Evolutionary conservation across 2,888 invertebrate genomes (phyloP), one percentile per base, ranked within the genome.

Genomic region (Meiosimyza decipiens): DNA sequence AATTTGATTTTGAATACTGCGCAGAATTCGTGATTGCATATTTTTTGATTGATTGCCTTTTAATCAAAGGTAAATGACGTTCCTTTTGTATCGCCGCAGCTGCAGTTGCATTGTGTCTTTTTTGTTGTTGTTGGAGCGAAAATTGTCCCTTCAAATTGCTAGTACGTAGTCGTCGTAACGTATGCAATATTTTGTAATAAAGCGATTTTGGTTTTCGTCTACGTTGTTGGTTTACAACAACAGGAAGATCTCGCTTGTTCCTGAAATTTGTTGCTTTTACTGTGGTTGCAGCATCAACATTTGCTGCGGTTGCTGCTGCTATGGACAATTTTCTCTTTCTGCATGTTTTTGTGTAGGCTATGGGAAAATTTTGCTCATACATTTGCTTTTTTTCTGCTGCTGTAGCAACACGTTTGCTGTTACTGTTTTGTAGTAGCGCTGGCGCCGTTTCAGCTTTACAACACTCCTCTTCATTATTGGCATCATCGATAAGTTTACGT

Each of bases 51-150:
- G 79, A 82, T 66, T 79, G 79, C 15, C 81, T 76, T 73, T 82
- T 84, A 18, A 82, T 82, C 4, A 82, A 72, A 0, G 83, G 83
- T 71, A 83, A 72, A 51, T 78, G 80, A 7, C 79, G 79, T 40
- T 40, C 40, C 40, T 40, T 40, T 40, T 22, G 52, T 59, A 51
- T 55, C 47, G 28, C 22, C 33, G 72, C 33, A 51, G 22, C 11
- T 75, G 63, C 0, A 73, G 72, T 47, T 80, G 18, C 60, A 74
- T n/a, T 16, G 15, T n/a, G 11, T 18, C 16, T 5, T 70, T 18
- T 33, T 54, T n/a, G 7, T 40, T 9, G 40, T 40, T 40, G 40
- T 40, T 40, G 40, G 9, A 66, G 62, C 9, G 40, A 40, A 7
- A 40, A 40, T 6, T 40, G 6, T 40, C 40, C 9, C 40, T 40